Evolutionary conservation across 2,888 invertebrate species (phyloP), one percentile per base, ranked within the genome.

Genomic region (Oxyscelio sp.): DNA sequence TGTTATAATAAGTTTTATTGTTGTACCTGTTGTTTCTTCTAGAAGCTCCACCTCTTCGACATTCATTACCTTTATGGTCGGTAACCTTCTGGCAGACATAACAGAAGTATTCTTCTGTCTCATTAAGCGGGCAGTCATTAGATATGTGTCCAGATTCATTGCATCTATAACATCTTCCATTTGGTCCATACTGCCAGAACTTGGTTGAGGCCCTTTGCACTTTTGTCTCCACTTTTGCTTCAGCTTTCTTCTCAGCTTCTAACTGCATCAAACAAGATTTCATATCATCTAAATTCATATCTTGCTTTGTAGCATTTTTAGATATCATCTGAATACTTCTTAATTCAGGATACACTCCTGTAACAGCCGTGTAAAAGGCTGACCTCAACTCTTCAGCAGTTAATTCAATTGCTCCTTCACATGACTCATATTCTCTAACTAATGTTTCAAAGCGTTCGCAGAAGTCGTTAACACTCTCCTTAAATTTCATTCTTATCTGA

Each of bases 371-470:
- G n/a, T 52, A 52, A 52, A 52, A 52, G 11, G 52, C 52, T 52
- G 52, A 22, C 21, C 22, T 52, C 19, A n/a, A 6, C 21, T 52
- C 52, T 52, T 22, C 4, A 11, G 19, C 52, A 11, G n/a, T 22
- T 52, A 52, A 22, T 22, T 9, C 6, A 52, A 52, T 52, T 22
- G 24, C 22, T 15, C 11, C 9, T 22, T 52, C 24, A 52, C 52
- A 52, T 6, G 11, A 11, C 21, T n/a, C 52, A 24, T 52, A 52
- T 22, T 52, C 24, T 24, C 52, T 52, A 52, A 52, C 22, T 24
- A 52, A 22, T 24, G 22, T 6, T 2, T 52, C 52, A 52, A 52
- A 52, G 13, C 52, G 52, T 52, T 52, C 52, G n/a, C 52, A 52
- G 22, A 52, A 52, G 22, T 52, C 52, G 24, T 22, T 22, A 8